Conservation (phyloP, 1,140 invertebrate species). For the Chymomyza costata region DNA sequence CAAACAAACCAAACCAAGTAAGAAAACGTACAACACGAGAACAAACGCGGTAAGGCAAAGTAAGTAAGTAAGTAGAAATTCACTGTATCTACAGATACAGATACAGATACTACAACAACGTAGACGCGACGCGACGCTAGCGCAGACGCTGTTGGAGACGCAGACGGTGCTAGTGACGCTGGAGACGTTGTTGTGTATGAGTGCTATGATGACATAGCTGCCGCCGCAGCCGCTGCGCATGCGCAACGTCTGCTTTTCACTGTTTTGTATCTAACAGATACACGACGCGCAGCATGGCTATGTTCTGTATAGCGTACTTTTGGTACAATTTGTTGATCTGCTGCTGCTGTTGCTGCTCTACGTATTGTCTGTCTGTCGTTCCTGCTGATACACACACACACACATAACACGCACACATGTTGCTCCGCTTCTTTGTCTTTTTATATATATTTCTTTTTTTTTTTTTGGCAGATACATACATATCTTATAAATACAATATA, state of each 20-base stretch:
- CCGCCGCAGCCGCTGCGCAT: constrained; percentile 29
- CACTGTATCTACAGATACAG: constrained; percentile 23
- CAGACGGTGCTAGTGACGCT: not conserved
- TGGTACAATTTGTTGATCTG: constrained; percentile 32
- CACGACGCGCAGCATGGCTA: constrained; percentile 3
- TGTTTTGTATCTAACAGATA: constrained; percentile 44
- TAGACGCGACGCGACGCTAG: constrained; percentile 4
- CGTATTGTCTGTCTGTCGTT: no score
- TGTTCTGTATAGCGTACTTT: constrained; percentile 29
- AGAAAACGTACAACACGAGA: constrained; percentile 50
- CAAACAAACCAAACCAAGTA: constrained; percentile 53
- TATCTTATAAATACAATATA: constrained; percentile 5
- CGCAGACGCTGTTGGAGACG: constrained; percentile 4
- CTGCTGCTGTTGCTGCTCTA: not conserved
- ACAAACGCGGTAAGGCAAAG: constrained; percentile 31
- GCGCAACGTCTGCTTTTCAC: constrained; percentile 30
- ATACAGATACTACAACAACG: constrained; percentile 24
- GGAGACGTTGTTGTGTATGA: no score
- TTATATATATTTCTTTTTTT: no score
- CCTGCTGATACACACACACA: constrained; percentile 24
- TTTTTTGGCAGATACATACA: constrained; percentile 27
- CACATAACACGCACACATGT: constrained; percentile 9
- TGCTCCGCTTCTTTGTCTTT: constrained; percentile 7
- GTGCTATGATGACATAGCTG: constrained; percentile 66
- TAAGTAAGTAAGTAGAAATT: constrained; percentile 23